Conservation (phyloP, 1,140 invertebrate species). For the Lasaia peninsularis region DNA sequence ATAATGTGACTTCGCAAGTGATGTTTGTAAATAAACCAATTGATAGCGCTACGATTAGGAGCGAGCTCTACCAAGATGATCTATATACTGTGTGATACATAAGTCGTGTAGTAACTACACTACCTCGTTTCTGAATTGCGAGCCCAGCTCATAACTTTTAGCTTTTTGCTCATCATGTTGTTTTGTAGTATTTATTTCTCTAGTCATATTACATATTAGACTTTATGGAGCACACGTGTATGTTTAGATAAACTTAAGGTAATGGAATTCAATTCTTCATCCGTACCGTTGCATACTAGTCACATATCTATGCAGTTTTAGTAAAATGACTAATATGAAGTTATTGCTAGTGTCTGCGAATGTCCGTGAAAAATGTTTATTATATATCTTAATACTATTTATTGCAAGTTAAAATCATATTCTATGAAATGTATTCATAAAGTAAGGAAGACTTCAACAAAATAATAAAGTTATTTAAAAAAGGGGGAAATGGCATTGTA, state of each 20-base stretch:
- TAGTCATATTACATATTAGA: slow-evolving; percentile 41
- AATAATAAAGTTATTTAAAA: too few species aligned
- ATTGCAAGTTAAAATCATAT: too few species aligned
- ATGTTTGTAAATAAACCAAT: slow-evolving; percentile 62
- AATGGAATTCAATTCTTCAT: slow-evolving; percentile 45
- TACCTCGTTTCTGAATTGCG: slow-evolving; percentile 61
- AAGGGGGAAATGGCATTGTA: too few species aligned
- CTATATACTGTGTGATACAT: slow-evolving; percentile 46
- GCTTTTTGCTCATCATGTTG: slow-evolving; percentile 61
- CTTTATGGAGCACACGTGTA: slow-evolving; percentile 23
- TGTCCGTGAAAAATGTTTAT: slow-evolving; percentile 14
- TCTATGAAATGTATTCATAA: too few species aligned
- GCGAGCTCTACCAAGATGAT: slow-evolving; percentile 7
- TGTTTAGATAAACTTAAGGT: slow-evolving; percentile 38
- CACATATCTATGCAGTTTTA: slow-evolving; percentile 60
- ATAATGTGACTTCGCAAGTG: slow-evolving; percentile 68
- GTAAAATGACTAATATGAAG: slow-evolving; percentile 25
- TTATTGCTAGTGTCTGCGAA: slow-evolving; percentile 45
- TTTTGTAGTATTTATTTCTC: slow-evolving; percentile 52
- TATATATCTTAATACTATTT: too few species aligned
- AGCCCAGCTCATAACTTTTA: slow-evolving; percentile 62
- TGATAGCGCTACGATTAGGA: slow-evolving; percentile 25
- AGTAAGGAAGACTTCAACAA: too few species aligned
- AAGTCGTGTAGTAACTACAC: slow-evolving; percentile 69
- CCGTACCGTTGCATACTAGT: slow-evolving; percentile 55